Conservation (phyloP, 2,888 invertebrate genomes). For the Eurytoma adleriae region DNA sequence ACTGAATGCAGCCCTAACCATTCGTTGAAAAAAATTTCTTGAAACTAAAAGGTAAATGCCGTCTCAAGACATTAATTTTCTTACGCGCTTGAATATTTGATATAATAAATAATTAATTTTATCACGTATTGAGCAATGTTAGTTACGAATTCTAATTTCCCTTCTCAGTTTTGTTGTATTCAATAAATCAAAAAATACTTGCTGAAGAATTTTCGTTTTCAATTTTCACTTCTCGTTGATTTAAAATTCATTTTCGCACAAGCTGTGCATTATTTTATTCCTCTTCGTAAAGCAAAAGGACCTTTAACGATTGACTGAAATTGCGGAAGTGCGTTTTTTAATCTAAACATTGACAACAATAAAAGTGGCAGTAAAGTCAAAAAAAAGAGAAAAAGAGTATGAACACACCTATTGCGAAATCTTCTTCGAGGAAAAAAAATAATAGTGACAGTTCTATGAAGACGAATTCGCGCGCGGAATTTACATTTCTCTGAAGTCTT, state of each 20-base stretch:
- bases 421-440: constrained; percentile 14
- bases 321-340: background rate
- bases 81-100: background rate
- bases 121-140: too few species aligned
- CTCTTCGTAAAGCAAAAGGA: too few species aligned
- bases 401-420: constrained; percentile 24
- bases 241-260: too few species aligned
- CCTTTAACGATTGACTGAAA: too few species aligned
- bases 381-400: constrained; percentile 5
- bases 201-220: too few species aligned
- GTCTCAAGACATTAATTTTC: constrained; percentile 15
- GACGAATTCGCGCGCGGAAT: constrained; percentile 15
- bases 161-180: too few species aligned
- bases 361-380: constrained; percentile 38
- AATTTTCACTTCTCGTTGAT: too few species aligned
- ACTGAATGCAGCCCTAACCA: constrained; percentile 16
- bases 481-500: constrained; percentile 29
- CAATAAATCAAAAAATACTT: too few species aligned
- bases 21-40: constrained; percentile 32
- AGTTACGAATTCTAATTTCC: too few species aligned
- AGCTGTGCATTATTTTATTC: too few species aligned
- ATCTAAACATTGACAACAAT: constrained; percentile 51
- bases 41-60: constrained; percentile 16
- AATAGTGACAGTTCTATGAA: constrained; percentile 32
- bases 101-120: background rate